Percentiles rank a stretch among this genome's conserved stretches.
Conservation (phyloP, 2,888 invertebrate species). For the Tetanocera ferruginea region DNA sequence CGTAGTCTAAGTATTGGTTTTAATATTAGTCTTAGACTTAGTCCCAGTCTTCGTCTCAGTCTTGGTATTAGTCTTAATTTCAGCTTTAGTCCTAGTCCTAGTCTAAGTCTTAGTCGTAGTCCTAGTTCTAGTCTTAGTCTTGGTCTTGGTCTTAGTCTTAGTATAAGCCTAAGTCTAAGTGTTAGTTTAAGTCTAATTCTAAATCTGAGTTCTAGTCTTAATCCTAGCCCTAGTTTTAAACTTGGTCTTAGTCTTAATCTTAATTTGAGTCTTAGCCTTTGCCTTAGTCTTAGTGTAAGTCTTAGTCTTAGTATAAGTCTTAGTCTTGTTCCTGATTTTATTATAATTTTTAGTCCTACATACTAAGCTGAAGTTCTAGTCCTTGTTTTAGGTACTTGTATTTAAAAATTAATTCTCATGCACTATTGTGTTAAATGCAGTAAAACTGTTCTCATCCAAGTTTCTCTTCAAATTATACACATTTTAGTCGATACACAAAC, state of each 20-base stretch:
- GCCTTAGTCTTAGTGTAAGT: constrained; percentile 1
- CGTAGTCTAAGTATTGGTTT: no score
- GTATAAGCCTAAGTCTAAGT: not conserved
- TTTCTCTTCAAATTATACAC: no score
- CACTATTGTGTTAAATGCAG: no score
- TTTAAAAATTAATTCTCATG: no score
- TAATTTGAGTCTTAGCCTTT: no score
- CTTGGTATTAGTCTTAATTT: constrained; percentile 4
- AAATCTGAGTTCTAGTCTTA: constrained; percentile 1
- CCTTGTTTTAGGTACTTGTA: not conserved
- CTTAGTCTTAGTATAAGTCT: constrained; percentile 2
- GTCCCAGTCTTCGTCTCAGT: no score
- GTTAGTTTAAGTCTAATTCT: not conserved
- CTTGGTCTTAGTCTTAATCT: no score
- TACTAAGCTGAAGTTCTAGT: not conserved
- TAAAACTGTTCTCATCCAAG: no score
- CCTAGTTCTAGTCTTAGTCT: no score
- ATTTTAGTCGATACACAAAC: no score
- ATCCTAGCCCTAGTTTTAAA: constrained; percentile 4
- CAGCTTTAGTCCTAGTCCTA: constrained; percentile 8
- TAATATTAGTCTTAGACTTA: no score
- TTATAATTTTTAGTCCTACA: not conserved
- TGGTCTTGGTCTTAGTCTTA: no score
- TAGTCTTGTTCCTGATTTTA: constrained; percentile 4
- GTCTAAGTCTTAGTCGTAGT: constrained; percentile 1